Percentiles rank a stretch among this genome's conserved stretches.
phyloP scores from a whole-genome alignment of 1,140 invertebrate species.

The Microplitis mediator region DNA sequence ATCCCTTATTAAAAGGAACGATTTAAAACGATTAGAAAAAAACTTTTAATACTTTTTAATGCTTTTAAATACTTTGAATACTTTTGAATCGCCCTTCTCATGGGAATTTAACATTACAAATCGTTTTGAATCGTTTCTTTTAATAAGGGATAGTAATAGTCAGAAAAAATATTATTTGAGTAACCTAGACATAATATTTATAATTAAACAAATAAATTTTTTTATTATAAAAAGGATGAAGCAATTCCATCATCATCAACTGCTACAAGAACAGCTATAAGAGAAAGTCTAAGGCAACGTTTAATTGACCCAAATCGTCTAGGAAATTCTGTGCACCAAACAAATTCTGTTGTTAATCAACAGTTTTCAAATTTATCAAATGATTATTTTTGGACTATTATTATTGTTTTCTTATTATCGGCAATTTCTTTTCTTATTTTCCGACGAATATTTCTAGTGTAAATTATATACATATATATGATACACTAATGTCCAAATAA shows the following conservation, averaged over 20 bases:
- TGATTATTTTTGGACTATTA: conserved; percentile 55
- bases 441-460: conserved; percentile 55
- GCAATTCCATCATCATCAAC: conserved; percentile 40
- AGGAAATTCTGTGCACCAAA: conserved; percentile 42
- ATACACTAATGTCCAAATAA: background rate
- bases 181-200: no score
- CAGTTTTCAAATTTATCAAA: conserved; percentile 53
- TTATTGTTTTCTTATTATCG: conserved; percentile 50
- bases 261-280: conserved; percentile 28
- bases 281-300: conserved; percentile 50
- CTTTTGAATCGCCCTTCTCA: no score
- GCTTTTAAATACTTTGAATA: no score
- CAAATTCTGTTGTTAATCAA: conserved; percentile 43
- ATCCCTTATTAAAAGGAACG: no score
- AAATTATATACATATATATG: conserved; percentile 16
- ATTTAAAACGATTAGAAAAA: no score
- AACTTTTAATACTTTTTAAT: no score
- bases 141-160: no score
- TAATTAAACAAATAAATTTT: conserved; percentile 1
- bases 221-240: conserved; percentile 46
- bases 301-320: conserved; percentile 35
- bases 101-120: no score
- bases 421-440: conserved; percentile 56
- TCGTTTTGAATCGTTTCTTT: no score
- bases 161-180: no score